Percentiles rank a stretch among this genome's conserved stretches.
These are phyloP conservation scores for Leptopilina clavipes DNA, from an alignment of 1,140 invertebrate genomes.

Conservation along the genomic window DNA sequence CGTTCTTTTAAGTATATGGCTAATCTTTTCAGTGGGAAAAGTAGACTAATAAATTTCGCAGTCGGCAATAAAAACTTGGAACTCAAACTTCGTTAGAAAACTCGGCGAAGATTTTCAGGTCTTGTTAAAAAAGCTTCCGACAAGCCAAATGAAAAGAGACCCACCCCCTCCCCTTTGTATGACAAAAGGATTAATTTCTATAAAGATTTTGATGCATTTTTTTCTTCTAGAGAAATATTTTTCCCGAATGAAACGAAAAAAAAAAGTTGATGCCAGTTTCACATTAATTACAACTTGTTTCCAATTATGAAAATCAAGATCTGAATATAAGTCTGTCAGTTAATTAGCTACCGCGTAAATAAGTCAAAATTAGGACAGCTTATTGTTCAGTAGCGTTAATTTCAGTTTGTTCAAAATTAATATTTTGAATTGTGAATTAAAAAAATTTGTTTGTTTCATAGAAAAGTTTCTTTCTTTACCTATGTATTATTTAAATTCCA, in stretches of 20 bases:
- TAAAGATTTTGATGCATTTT: slow-evolving; percentile 3
- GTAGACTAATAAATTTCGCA: slow-evolving; percentile 24
- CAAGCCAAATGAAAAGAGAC: background rate
- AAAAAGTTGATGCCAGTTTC: background rate
- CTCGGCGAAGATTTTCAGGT: slow-evolving; percentile 10
- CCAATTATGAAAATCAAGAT: background rate
- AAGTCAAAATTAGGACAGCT: background rate
- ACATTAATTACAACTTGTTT: background rate
- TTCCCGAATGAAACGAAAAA: too few relatives aligned
- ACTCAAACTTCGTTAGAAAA: slow-evolving; percentile 31
- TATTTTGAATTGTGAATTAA: too few relatives aligned
- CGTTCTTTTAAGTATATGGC: slow-evolving; percentile 4
- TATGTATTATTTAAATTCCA: too few relatives aligned
- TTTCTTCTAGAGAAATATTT: background rate
- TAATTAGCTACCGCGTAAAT: background rate
- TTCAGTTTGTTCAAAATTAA: background rate
- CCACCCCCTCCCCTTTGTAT: background rate
- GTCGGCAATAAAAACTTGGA: slow-evolving; percentile 11
- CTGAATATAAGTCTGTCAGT: background rate
- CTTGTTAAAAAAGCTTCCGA: slow-evolving; percentile 18
- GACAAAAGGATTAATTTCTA: slow-evolving; percentile 18
- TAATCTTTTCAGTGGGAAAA: background rate
- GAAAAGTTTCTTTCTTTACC: too few relatives aligned
- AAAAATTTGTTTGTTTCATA: too few relatives aligned
- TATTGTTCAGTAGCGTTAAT: background rate